A percentile compares a stretch with the other conserved stretches of the same genome.
Evolutionary conservation across 1,140 invertebrate genomes (phyloP).

Genomic region (Drosophila chauvacae): DNA sequence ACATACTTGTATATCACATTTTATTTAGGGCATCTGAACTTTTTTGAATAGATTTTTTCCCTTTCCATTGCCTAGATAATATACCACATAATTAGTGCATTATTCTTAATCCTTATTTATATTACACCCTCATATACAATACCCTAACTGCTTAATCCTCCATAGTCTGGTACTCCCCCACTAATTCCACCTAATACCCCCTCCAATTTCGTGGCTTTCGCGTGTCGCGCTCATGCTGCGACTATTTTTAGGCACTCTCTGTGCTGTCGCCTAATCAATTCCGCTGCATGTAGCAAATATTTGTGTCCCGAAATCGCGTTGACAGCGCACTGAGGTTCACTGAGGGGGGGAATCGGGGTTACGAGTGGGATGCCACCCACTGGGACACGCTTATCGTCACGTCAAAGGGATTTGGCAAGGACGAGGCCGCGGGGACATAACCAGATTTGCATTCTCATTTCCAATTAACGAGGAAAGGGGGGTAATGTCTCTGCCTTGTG

Average conservation of each 20-base stretch:
- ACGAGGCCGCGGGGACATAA: constrained; percentile 23
- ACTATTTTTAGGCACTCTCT: constrained; percentile 42
- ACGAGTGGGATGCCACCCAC: constrained; percentile 12
- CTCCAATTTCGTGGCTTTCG: constrained; percentile 16
- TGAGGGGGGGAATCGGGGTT: not conserved
- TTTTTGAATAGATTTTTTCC: too few relatives aligned
- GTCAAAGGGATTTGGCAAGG: constrained; percentile 53
- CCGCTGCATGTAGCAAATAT: constrained; percentile 57
- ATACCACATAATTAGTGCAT: too few relatives aligned
- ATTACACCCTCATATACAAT: accelerated
- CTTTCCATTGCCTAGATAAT: too few relatives aligned
- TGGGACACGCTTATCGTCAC: constrained; percentile 47
- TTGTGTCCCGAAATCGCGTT: constrained; percentile 47
- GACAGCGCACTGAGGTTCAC: not conserved
- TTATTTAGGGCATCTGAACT: too few relatives aligned
- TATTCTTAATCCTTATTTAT: not conserved
- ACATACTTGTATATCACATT: too few relatives aligned
- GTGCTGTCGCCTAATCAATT: constrained; percentile 45
- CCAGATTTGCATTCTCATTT: constrained; percentile 41
- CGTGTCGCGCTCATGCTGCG: constrained; percentile 44
- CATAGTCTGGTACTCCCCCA: not conserved
- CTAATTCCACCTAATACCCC: not conserved
- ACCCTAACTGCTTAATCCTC: not conserved
- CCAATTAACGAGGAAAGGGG: constrained; percentile 21
- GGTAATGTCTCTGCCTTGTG: constrained; percentile 12